Evolutionary conservation across 92 coral and sea anemone species (phyloP).

Genomic region (Phenganax subtilis): DNA sequence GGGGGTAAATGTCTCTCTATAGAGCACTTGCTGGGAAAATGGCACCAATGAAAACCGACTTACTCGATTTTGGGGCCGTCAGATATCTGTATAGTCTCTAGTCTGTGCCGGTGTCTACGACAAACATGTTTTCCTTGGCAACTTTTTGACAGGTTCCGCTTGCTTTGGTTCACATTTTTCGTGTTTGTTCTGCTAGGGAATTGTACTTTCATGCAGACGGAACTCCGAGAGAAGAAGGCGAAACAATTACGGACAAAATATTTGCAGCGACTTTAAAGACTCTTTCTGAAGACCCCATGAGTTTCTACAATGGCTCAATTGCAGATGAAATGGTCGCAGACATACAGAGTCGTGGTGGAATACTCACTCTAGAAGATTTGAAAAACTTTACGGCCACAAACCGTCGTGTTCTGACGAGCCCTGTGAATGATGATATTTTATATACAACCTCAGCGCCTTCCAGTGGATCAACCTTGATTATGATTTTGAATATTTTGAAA

Average conservation of each 20-base stretch:
- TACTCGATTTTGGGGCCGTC: too few relatives aligned
- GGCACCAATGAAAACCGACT: too few relatives aligned
- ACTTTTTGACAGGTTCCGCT: too few relatives aligned
- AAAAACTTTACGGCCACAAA: constrained; percentile 52
- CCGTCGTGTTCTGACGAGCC: constrained; percentile 47
- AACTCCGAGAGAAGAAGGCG: constrained; percentile 50
- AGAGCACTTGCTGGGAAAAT: too few relatives aligned
- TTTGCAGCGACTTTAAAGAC: constrained; percentile 61
- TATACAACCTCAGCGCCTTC: constrained; percentile 74
- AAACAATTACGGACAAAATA: constrained; percentile 59
- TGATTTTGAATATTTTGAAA: constrained; percentile 73
- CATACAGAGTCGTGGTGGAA: constrained; percentile 61
- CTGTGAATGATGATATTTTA: constrained; percentile 48
- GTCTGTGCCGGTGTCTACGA: too few relatives aligned
- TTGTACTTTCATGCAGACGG: constrained; percentile 54
- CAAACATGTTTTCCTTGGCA: too few relatives aligned
- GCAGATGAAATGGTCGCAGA: constrained; percentile 62
- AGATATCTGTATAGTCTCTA: too few relatives aligned
- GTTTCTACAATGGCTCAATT: constrained; percentile 61
- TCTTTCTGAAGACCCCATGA: constrained; percentile 61
- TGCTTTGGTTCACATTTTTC: background rate
- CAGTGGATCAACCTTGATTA: constrained; percentile 72
- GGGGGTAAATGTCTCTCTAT: too few relatives aligned
- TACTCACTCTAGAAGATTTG: constrained; percentile 58
- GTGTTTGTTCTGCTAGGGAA: constrained; percentile 45